Evolutionary conservation across 2,113 vertebrate genomes (phyloP).

Genomic region (Oxyura jamaicensis): DNA sequence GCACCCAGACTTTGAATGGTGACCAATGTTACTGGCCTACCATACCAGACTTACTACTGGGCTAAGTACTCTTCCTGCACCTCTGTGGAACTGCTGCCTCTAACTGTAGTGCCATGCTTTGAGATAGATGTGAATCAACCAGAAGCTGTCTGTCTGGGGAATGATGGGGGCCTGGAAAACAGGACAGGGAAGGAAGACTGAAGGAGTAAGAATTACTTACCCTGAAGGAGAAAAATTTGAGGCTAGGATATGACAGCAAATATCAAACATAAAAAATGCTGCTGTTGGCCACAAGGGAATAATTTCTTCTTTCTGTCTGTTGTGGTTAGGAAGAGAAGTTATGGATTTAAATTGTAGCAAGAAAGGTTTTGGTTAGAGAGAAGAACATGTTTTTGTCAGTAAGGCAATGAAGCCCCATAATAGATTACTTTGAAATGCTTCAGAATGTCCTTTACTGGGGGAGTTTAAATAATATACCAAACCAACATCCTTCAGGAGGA

Average conservation of each 20-base stretch:
- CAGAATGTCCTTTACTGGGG: background rate
- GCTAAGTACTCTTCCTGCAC: background rate
- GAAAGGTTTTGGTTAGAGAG: background rate
- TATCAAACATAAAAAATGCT: background rate
- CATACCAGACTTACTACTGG: background rate
- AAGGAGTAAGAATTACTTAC: background rate
- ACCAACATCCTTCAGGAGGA: background rate
- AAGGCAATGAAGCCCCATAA: background rate
- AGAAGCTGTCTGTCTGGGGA: background rate
- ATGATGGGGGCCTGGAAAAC: background rate
- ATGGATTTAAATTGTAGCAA: background rate
- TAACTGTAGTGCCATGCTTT: fast-evolving
- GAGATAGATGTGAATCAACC: background rate
- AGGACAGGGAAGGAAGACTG: background rate
- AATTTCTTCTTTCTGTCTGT: background rate
- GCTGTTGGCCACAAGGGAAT: background rate
- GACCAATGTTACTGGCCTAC: background rate
- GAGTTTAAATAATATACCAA: background rate
- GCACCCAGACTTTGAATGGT: fast-evolving
- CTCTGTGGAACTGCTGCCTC: background rate
- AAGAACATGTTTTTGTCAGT: background rate
- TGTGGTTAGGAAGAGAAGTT: background rate
- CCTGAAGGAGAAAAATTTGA: background rate
- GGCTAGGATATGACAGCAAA: background rate
- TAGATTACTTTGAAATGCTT: background rate